Evolutionary conservation across 2,888 invertebrate genomes (phyloP), one percentile per base, ranked within the genome.

Genomic region (Eremobia ochroleuca): DNA sequence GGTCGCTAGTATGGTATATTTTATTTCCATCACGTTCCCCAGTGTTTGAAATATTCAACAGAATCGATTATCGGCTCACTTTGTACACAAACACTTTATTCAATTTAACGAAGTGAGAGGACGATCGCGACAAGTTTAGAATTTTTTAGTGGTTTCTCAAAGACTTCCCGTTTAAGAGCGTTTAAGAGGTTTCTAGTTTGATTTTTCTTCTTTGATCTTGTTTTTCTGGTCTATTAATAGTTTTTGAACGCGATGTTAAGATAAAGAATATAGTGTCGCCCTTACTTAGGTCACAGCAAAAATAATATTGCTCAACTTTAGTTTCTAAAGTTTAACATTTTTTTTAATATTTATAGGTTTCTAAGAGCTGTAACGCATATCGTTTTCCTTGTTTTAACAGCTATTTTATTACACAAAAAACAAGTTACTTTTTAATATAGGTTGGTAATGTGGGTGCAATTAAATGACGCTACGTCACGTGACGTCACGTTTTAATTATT

Each of bases 21-120:
- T 92, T 93, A 94, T 95, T 95, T 94, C 90, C 91, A 92, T 95
- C 95, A 95, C 94, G 94, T 93, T 88, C 90, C 92, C 43, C 88
- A 89, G 90, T 92, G 92, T 93, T 94, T 95, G 94, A 94, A 95
- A 96, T 96, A 96, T 96, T 95, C 95, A 95, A 94, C 93, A 91
- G 93, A 92, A 93, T 95, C 95, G 95, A 95, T 96, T 96, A 96
- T 95, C 94, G 92, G 91, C 92, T 92, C 94, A 93, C 93, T 96
- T 95, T 96, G 94, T 95, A 94, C 91, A 95, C 94, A 94, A 94
- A 94, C 93, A 92, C 90, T 93, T 94, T 92, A 95, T 95, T 95
- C 93, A 94, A 95, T 95, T 95, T 94, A 89, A 87, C 85, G 90
- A 89, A 90, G 82, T 87, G 91, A 90, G 89, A 89, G 79, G 87